Conservation (phyloP, 2,113 vertebrate genomes). For the Ictalurus furcatus region DNA sequence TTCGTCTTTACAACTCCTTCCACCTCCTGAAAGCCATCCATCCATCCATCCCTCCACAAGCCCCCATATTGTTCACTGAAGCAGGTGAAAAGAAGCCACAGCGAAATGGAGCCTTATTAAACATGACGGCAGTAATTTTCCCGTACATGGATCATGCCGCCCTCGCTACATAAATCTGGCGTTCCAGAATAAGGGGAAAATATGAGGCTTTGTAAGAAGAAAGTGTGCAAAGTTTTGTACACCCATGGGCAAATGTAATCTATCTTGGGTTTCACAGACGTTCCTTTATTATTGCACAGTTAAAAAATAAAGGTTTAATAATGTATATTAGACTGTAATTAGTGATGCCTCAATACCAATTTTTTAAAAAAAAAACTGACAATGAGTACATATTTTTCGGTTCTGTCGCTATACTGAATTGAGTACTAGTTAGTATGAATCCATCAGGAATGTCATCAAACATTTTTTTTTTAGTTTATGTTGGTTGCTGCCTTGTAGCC, state of each 20-base stretch:
- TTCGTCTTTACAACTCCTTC: background rate
- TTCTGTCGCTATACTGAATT: background rate
- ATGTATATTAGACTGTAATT: background rate
- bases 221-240: background rate
- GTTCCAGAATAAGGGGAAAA: conserved; percentile 49
- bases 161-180: conserved; percentile 65
- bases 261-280: background rate
- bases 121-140: conserved; percentile 58
- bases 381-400: no score
- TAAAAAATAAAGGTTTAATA: background rate
- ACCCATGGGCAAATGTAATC: background rate
- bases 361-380: no score
- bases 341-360: background rate
- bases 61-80: conserved; percentile 13
- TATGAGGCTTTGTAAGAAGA: background rate
- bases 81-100: conserved; percentile 4
- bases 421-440: background rate
- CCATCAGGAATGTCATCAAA: background rate
- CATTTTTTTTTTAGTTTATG: background rate
- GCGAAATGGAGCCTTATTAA: conserved; percentile 31
- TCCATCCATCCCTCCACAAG: background rate
- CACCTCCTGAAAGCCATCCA: background rate
- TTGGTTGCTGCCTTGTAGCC: no score
- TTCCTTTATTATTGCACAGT: background rate
- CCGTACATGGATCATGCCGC: conserved; percentile 64